phyloP scores from a whole-genome alignment of 1,140 invertebrate genomes.

The Drosophila rhopaloa region DNA sequence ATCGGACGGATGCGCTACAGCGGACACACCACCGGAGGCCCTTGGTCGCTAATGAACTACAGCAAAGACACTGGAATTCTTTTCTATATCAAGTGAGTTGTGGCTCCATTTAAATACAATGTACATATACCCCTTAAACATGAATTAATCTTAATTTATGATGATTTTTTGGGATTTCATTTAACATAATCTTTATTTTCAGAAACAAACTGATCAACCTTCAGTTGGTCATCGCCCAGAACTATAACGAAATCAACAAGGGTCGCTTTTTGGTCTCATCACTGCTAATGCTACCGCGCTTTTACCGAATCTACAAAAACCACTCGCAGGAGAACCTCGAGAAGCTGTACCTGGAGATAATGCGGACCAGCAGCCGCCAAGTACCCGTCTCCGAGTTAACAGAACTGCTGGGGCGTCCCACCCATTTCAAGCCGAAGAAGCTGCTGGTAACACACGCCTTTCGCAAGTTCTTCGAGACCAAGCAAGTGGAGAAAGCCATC shows the following conservation, averaged over 20 bases:
- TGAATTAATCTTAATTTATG: no score
- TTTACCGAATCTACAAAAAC: slow-evolving; percentile 58
- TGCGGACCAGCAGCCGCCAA: slow-evolving; percentile 21
- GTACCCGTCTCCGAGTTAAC: slow-evolving; percentile 40
- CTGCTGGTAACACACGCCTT: slow-evolving; percentile 59
- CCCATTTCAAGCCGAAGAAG: slow-evolving; percentile 40
- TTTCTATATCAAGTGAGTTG: slow-evolving; percentile 75
- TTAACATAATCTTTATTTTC: background rate
- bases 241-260: slow-evolving; percentile 57
- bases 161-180: background rate
- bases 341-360: slow-evolving; percentile 56
- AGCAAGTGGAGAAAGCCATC: slow-evolving; percentile 11
- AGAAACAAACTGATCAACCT: slow-evolving; percentile 60
- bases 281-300: slow-evolving; percentile 57
- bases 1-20: slow-evolving; percentile 90
- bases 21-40: slow-evolving; percentile 90
- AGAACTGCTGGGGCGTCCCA: slow-evolving; percentile 27
- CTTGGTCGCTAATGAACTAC: slow-evolving; percentile 85
- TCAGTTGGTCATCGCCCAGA: slow-evolving; percentile 44
- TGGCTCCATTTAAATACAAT: no score
- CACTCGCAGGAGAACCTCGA: slow-evolving; percentile 50
- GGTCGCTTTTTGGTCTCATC: slow-evolving; percentile 37
- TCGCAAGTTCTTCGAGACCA: slow-evolving; percentile 65
- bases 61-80: slow-evolving; percentile 85
- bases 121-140: no score